Evolutionary conservation across 2,113 vertebrate species (phyloP), one percentile per base, ranked within the genome.

Genomic region (Hypocryptadius cinnamomeus): DNA sequence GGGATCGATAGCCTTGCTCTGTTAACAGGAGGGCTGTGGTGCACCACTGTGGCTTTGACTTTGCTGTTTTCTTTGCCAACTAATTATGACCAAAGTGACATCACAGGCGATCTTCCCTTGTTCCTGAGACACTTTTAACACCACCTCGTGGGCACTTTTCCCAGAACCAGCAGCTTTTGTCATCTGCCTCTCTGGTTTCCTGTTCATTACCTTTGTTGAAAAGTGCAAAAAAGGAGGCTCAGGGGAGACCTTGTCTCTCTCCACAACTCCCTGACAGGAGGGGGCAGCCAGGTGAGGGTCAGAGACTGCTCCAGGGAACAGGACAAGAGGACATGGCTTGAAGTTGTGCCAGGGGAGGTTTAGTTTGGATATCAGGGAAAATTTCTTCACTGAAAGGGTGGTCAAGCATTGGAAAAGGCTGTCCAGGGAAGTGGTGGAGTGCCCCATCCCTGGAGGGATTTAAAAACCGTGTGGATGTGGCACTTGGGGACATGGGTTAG

Each of bases 61-160:
- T 90, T 3, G 2, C 76, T 81, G 69, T 88, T 95, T 90, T 94
- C 91, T 90, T 94, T 96, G 90, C 91, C 94, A 94, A 86, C 60
- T 94, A 95, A 96, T 96, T 96, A 96, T 84, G 94, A 88, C 93
- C 74, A 90, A 96, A 96, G 89, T 94, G 90, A 93, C 91, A 92
- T 91, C 87, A 72, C 83, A 78, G 85, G 85, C 90, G 93, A 92
- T 91, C 76, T 80, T 73, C 4, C 0, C 85, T 79, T 79, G 50
- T 77, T 94, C 87, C 91, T 33, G 47, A 83, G 85, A 78, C 56
- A 53, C 71, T 95, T 88, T 84, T 85, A 92, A 66, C 73, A 78
- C 56, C 28, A 20, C 60, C 59, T 84, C 23, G 45, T 44, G 44
- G 87, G 54, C 59, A 13, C 54, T 94, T 95, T 86, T 35, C 60